Percentiles rank a stretch among this genome's conserved stretches.
Evolutionary conservation across 2,113 vertebrate genomes (phyloP).

Genomic region (Elaphurus davidianus): DNA sequence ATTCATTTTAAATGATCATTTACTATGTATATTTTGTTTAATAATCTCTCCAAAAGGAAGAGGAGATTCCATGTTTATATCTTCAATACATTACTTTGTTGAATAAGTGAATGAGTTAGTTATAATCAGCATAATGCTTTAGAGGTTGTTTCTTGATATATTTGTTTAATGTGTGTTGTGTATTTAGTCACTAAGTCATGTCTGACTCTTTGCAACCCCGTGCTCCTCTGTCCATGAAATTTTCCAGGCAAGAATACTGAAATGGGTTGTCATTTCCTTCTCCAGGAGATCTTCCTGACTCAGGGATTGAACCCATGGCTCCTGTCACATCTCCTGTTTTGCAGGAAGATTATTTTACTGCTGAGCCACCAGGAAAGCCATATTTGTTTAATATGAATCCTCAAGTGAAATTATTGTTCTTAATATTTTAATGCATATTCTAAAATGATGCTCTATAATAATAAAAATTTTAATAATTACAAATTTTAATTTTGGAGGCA

Average conservation of each 20-base stretch:
- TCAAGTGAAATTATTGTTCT: background rate
- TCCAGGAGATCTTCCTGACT: background rate
- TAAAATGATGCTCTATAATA: background rate
- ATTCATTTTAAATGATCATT: background rate
- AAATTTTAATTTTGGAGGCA: background rate
- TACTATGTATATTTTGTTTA: background rate
- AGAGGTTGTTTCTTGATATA: background rate
- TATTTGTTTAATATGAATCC: background rate
- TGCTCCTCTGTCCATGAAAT: background rate
- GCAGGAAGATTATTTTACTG: background rate
- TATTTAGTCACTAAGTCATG: background rate
- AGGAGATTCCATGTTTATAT: background rate
- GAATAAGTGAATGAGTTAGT: background rate
- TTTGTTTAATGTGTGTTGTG: background rate
- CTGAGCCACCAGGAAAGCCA: background rate
- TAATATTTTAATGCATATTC: background rate
- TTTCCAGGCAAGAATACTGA: background rate
- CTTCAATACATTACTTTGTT: background rate
- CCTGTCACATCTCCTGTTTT: background rate
- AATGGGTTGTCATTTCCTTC: background rate
- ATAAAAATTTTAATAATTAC: background rate
- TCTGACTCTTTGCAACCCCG: background rate
- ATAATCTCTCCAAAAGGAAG: background rate
- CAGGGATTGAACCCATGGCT: background rate
- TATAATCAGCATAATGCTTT: background rate